Evolutionary conservation across 1,140 invertebrate species (phyloP).

Genomic region (Polypedilum vanderplanki): DNA sequence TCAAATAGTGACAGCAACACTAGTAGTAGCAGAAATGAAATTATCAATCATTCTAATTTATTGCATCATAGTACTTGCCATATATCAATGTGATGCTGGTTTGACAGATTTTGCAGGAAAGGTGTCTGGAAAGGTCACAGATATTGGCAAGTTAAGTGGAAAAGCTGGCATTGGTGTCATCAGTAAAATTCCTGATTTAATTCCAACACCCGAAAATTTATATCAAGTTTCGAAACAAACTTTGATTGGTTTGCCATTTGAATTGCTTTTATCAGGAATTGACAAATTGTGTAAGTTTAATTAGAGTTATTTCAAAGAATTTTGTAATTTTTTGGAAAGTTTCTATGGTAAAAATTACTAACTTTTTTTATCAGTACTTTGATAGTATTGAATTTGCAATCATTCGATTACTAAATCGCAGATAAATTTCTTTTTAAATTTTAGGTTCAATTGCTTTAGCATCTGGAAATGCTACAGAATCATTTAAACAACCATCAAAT

Average conservation of each 20-base stretch:
- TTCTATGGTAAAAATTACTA: no score
- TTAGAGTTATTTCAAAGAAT: no score
- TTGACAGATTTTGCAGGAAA: background rate
- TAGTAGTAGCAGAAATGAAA: background rate
- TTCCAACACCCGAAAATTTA: conserved; percentile 39
- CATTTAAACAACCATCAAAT: conserved; percentile 38
- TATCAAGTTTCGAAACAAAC: conserved; percentile 38
- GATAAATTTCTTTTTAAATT: no score
- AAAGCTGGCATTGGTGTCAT: conserved; percentile 32
- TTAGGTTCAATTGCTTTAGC: conserved; percentile 38
- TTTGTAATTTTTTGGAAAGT: no score
- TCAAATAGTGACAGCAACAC: background rate
- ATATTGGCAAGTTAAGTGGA: conserved; percentile 30
- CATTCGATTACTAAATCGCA: no score
- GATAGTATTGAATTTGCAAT: no score
- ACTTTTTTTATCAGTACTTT: background rate
- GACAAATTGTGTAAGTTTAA: conserved; percentile 38
- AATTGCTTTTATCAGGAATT: conserved; percentile 37
- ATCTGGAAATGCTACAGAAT: conserved; percentile 35
- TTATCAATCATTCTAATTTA: background rate
- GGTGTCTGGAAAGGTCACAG: conserved; percentile 33
- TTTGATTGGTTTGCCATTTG: conserved; percentile 40
- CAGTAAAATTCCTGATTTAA: conserved; percentile 33
- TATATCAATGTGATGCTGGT: background rate
- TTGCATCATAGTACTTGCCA: background rate